Evolutionary conservation across 2,113 vertebrate species (phyloP), one percentile per base, ranked within the genome.

Genomic region (Machaerirhynchus nigripectus): DNA sequence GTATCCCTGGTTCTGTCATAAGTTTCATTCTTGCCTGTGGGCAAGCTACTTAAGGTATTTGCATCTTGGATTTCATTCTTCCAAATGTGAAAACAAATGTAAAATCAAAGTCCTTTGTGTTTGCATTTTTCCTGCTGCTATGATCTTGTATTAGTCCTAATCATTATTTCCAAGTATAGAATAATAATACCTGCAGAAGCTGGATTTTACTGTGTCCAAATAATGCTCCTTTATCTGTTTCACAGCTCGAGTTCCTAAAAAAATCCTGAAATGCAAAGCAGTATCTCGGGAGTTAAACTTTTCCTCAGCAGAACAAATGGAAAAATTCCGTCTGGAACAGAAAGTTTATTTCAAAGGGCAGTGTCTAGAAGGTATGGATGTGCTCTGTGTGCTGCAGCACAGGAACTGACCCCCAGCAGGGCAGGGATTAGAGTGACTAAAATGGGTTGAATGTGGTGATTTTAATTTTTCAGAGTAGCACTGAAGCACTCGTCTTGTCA

Each of bases 341-440:
- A 99, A 99, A 98, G 99, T 99, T 95, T 99, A 99, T 98, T 99
- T 99, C 98, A 99, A 99, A 98, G 99, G 99, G 91, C 99, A 99
- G 92, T 99, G 99, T 98, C 97, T 99, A 98, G 99, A 99, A 99
- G 99, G 99, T 99, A 98, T 14, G 52, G 31, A 39, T 90, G 57
- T 84, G 37, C 56, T 87, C 78, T 31, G 40, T 17, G 55, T 56
- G 65, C 93, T 91, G 68, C 68, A 79, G 65, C 16, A 6, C 28
- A 31, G 79, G 79, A 50, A 65, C 33, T 10, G 50, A 82, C 19
- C 56, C 55, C 49, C 44, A 37, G 70, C 15, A 3, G 7, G 2
- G 35, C 3, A 0, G 87, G 86, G 78, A 63, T 80, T 67, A 81
- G 33, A 49, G 73, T 37, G 59, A 53, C 65, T 63, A 47, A 84